Percentiles rank a stretch among this genome's conserved stretches.
Evolutionary conservation across 2,888 invertebrate genomes (phyloP).

Genomic region (Phytoseiulus persimilis): DNA sequence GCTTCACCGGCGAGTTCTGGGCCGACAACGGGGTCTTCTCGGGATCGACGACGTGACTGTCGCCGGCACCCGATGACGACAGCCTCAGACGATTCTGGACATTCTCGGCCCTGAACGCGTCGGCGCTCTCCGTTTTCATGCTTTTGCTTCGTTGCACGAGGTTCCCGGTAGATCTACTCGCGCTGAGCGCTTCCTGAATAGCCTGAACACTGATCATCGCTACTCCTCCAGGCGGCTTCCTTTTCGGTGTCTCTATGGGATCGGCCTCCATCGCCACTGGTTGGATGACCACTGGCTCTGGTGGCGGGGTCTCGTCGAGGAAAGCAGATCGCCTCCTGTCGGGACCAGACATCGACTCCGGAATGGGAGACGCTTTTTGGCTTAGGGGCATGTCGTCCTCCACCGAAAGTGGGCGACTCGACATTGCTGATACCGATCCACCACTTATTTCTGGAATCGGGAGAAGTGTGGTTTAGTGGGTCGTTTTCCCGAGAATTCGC

Average conservation of each 20-base stretch:
- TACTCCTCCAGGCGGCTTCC: slow-evolving; percentile 32
- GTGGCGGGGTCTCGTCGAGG: slow-evolving; percentile 33
- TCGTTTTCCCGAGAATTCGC: too few species aligned
- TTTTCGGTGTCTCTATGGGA: slow-evolving; percentile 20
- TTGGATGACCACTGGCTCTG: not conserved
- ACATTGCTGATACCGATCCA: slow-evolving; percentile 25
- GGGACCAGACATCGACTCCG: not conserved
- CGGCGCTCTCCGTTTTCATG: slow-evolving; percentile 34
- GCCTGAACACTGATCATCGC: slow-evolving; percentile 35
- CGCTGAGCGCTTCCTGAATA: slow-evolving; percentile 29
- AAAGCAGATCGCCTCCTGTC: slow-evolving; percentile 21
- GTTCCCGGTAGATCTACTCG: slow-evolving; percentile 32
- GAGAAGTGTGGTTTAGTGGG: not conserved
- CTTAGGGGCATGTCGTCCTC: slow-evolving; percentile 25
- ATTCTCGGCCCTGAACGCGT: slow-evolving; percentile 24
- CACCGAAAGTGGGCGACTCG: slow-evolving; percentile 6
- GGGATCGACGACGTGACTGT: not conserved
- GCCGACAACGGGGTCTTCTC: slow-evolving; percentile 26
- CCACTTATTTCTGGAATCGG: not conserved
- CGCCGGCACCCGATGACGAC: not conserved
- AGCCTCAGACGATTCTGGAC: slow-evolving; percentile 7
- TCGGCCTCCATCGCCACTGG: slow-evolving; percentile 6
- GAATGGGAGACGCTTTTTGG: slow-evolving; percentile 34
- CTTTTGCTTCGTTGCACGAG: slow-evolving; percentile 33
- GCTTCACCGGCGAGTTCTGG: slow-evolving; percentile 38